Evolutionary conservation across 2,888 invertebrate genomes (phyloP).

Genomic region (Nymphalis polychloros): DNA sequence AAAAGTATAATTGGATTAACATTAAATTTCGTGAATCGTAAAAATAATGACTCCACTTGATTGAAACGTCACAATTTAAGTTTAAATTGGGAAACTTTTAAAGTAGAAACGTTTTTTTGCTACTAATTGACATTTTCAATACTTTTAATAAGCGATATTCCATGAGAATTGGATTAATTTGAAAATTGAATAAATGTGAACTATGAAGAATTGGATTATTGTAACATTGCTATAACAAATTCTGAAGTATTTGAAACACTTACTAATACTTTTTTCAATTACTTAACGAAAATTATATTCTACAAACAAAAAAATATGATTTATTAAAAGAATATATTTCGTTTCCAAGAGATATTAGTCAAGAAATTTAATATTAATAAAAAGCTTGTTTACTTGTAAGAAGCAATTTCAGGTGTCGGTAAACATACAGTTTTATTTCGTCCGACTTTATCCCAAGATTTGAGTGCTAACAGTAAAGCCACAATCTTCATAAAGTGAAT

Average conservation of each 20-base stretch:
- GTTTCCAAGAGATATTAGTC: not conserved
- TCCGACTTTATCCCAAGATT: constrained; percentile 29
- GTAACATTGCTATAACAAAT: no score
- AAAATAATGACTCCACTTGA: constrained; percentile 21
- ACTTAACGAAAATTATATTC: not conserved
- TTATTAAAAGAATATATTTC: not conserved
- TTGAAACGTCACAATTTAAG: constrained; percentile 46
- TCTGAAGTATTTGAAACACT: no score
- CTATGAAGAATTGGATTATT: no score
- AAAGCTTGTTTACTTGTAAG: constrained; percentile 37
- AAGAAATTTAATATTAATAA: constrained; percentile 38
- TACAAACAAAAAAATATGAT: not conserved
- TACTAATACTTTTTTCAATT: no score
- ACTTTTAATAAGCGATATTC: constrained; percentile 34
- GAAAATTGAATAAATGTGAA: not conserved
- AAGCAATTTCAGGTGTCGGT: constrained; percentile 42
- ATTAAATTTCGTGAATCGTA: constrained; percentile 8
- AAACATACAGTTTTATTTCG: constrained; percentile 40
- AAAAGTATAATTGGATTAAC: constrained; percentile 2
- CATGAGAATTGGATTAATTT: constrained; percentile 12
- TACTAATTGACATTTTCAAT: constrained; percentile 38
- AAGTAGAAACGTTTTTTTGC: constrained; percentile 29
- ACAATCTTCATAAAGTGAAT: constrained; percentile 38
- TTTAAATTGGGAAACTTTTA: constrained; percentile 47
- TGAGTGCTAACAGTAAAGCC: constrained; percentile 26